Evolutionary conservation across 35 echinoderm and acorn worm species (phyloP), one percentile per base, ranked within the genome.

Genomic region (Chiridota heheva): DNA sequence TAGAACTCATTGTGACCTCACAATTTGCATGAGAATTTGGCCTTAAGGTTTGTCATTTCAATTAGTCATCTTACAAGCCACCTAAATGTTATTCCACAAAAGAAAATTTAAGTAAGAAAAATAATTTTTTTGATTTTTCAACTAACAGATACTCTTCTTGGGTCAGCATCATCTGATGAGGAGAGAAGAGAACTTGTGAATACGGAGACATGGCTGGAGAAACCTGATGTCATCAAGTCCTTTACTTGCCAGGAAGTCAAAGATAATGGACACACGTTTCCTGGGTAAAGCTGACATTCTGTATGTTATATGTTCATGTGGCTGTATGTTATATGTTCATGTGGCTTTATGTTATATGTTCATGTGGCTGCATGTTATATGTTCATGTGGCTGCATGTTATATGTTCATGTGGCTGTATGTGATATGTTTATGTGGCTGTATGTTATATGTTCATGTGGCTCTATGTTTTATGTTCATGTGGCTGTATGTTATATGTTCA

Each of bases 141-240:
- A 27, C 16, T 60, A 70, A 6, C 85, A 93, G 90, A 93, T 37
- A 88, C 68, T 40, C 27, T 93, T 3, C 62, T 51, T 67, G 82
- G 95, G 39, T 71, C 72, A 17, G 75, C 67, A 39, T 82, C 82
- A 5, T 92, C 89, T 0, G 89, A 98, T 77, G 95, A 98, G 48
- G 95, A 98, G 80, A 88, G 95, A 51, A 84, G 87, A 75, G 95
- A 98, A 59, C 36, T 98, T n/a, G 95, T 98, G 13, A 91, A 88
- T 33, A 98, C 89, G 7, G 84, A 98, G 2, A 91, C 89, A 20
- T 98, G 95, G 95, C 85, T 92, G 53, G 86, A 92, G 39, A 98
- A 98, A 77, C 95, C 95, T 16, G 95, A 98, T 22, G 81, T 98
- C 36, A 53, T 83, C 22, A 48, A 86, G 15, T 60, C 73, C 1